Base-by-base conservation (phyloP, 2,113 vertebrate genomes). In the Camelus dromedarius region DNA sequence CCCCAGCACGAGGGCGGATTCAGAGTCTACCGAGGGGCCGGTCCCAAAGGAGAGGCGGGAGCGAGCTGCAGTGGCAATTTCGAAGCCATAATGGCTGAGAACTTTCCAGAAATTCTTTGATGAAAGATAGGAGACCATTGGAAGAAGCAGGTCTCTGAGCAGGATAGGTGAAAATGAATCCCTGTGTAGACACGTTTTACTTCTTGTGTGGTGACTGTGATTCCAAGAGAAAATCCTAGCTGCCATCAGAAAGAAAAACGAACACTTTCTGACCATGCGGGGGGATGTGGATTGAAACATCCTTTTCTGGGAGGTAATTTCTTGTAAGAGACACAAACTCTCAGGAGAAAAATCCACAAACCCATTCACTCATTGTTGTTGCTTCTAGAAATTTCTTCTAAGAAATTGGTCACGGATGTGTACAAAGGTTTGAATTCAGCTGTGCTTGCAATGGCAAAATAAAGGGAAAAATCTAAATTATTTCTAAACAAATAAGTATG, bases 21-120 rank as follows among this genome's bases (percentile, higher is more conserved):
- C 1, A 9, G 9, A 1, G 2, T 14, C 20, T 4, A 3, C 0
- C 0, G 5, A 19, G 1, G 0, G 5, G 12, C 12, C 30, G 4
- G 22, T 14, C 42, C 35, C 0, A 0, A 2, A 5, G 15, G 81
- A 35, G 58, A 42, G 32, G 22, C 11, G 4, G 4, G 35, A 16
- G 14, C 1, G n/a, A 16, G 8, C 48, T 0, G 2, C 8, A 19
- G 8, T 22, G 60, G 35, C 1, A 0, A 5, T 6, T 5, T 42
- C 30, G 50, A 9, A 91, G 76, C 22, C 11, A 0, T 1, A 0
- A 19, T 22, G 83, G 5, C 48, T 24, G 77, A 62, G 92, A 66
- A 77, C 3, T 1, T 89, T 50, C 73, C 38, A 46, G 83, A 46
- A 32, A 56, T 35, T 79, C n/a, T 35, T 13, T 2, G 30, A 72